phyloP scores from a whole-genome alignment of 2,113 vertebrate genomes.

The Peromyscus californicus region DNA sequence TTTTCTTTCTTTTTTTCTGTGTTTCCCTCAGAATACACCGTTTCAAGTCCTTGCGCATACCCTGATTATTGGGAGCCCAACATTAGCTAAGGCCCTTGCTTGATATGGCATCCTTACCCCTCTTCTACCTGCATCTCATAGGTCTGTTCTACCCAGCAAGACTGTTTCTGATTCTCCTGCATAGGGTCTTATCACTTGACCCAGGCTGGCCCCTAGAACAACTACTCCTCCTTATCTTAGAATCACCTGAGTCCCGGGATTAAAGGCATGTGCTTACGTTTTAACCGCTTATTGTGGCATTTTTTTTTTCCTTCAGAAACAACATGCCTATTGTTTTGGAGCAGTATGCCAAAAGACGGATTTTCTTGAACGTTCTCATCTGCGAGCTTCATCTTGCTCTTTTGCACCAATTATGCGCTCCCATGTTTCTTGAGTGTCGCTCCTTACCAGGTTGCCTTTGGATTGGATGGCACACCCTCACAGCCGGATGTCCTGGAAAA shows the following conservation, averaged over 20 bases:
- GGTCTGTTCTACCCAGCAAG: not conserved
- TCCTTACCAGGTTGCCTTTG: slow-evolving; percentile 4
- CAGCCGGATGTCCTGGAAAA: not conserved
- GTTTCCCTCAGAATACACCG: not conserved
- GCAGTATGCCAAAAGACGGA: not conserved
- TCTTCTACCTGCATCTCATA: not conserved
- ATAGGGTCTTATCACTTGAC: not conserved
- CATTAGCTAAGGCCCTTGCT: not conserved
- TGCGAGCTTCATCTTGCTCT: not conserved
- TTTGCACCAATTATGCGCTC: not conserved
- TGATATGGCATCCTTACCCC: not conserved
- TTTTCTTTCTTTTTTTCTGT: not conserved
- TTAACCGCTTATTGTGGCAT: not conserved
- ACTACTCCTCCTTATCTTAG: not conserved
- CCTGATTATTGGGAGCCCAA: not conserved
- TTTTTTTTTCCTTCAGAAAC: slow-evolving; percentile 31
- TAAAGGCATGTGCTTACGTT: not conserved
- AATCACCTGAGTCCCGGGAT: too few species aligned
- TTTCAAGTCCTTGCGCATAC: not conserved
- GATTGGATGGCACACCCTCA: not conserved
- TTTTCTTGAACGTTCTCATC: not conserved
- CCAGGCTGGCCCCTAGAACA: not conserved
- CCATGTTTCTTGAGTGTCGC: not conserved
- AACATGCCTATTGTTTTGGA: not conserved
- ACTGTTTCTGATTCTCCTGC: not conserved